These are phyloP conservation scores for Natrix natrix DNA, from an alignment of 2,797 vertebrate species.

Conservation along the genomic window DNA sequence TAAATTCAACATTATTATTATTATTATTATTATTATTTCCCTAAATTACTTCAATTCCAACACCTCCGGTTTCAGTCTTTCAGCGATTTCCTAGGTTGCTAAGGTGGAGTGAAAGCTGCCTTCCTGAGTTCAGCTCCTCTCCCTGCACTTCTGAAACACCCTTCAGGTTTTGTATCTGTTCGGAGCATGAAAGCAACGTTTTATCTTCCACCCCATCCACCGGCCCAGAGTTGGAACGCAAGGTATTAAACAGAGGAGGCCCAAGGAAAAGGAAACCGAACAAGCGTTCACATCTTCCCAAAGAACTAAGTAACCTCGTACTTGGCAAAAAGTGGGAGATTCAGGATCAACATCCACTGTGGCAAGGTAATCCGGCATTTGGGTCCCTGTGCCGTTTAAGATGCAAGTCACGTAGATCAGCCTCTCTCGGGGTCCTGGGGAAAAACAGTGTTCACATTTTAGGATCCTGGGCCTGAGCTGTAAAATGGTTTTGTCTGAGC, in stretches of 20 bases:
- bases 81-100: neutral
- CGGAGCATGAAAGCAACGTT: neutral
- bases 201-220: neutral
- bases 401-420: slow-evolving; percentile 89
- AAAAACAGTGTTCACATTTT: accelerated
- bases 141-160: neutral
- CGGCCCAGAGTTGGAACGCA: neutral
- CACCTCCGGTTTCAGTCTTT: neutral
- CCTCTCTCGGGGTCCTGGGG: slow-evolving; percentile 78
- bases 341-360: slow-evolving; percentile 84
- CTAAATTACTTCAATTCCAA: neutral
- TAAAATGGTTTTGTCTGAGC: neutral
- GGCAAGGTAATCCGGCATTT: slow-evolving; percentile 87
- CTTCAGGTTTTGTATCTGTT: neutral
- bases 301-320: slow-evolving; percentile 39
- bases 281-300: neutral
- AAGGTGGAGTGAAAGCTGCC: neutral
- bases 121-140: neutral
- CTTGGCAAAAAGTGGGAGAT: slow-evolving; percentile 82
- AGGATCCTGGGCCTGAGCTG: neutral
- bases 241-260: no score
- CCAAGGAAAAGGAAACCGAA: neutral
- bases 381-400: slow-evolving; percentile 76
- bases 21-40: no score
- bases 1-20: no score